These are phyloP conservation scores for Mustelus asterias DNA, from an alignment of 2,113 vertebrate genomes.

Conservation along the genomic window DNA sequence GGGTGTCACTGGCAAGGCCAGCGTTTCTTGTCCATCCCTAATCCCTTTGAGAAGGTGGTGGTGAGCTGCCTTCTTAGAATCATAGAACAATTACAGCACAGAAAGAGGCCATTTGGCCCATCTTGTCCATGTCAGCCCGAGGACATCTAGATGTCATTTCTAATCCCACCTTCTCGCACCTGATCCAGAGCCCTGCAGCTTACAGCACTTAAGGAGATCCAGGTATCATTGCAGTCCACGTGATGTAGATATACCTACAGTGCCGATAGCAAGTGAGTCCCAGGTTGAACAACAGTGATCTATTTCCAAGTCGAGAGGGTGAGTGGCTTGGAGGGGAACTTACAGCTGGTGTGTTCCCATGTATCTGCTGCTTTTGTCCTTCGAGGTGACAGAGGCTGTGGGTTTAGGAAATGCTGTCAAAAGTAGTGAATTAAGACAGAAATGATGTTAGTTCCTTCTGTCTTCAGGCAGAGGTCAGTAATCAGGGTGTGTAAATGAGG, in stretches of 20 bases:
- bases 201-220: too few relatives aligned
- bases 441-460: background rate
- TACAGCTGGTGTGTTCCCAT: background rate
- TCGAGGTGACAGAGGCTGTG: background rate
- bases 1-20: background rate
- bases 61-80: background rate
- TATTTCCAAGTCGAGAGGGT: background rate
- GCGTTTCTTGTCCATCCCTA: background rate
- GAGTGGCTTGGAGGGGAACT: background rate
- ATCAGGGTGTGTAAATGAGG: background rate
- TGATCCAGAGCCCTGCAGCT: too few relatives aligned
- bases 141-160: too few relatives aligned
- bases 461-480: background rate
- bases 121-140: too few relatives aligned
- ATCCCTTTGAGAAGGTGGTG: background rate
- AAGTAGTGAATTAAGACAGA: background rate
- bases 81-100: too few relatives aligned
- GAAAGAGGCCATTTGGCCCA: too few relatives aligned
- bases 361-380: background rate
- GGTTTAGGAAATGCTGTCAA: background rate
- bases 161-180: too few relatives aligned
- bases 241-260: background rate
- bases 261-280: background rate
- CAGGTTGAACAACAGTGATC: background rate
- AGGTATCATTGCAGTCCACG: background rate